Evolutionary conservation across 1,140 invertebrate genomes (phyloP).

Genomic region (Periplaneta americana): DNA sequence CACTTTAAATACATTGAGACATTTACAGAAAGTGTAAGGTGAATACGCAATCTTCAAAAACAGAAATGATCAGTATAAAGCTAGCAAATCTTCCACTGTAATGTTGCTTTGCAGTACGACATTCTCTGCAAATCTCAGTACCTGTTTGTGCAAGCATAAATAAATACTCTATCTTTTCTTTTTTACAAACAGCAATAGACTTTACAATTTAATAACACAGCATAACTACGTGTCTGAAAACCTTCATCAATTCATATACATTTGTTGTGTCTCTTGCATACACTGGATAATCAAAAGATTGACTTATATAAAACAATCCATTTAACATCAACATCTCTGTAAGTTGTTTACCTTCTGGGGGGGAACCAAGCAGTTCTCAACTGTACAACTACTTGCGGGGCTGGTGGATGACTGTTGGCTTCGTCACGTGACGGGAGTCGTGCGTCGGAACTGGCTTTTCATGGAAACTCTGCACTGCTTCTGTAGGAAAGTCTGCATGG

Average conservation of each 20-base stretch:
- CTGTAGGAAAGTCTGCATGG: constrained; percentile 80
- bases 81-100: no score
- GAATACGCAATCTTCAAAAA: no score
- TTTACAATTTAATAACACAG: background rate
- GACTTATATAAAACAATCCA: background rate
- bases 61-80: no score
- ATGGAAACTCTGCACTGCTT: constrained; percentile 76
- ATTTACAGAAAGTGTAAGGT: no score
- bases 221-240: background rate
- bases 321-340: background rate
- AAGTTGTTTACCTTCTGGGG: background rate
- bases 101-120: no score
- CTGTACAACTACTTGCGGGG: constrained; percentile 60
- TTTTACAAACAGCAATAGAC: no score
- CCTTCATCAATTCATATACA: background rate
- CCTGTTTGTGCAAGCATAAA: no score
- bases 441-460: constrained; percentile 64
- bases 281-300: background rate
- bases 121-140: no score
- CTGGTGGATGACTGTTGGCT: constrained; percentile 62
- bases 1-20: no score
- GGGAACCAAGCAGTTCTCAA: background rate
- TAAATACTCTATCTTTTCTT: no score
- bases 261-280: no score
- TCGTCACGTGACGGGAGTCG: constrained; percentile 48